Percentiles rank a stretch among this genome's conserved stretches.
These are phyloP conservation scores for Procambarus virginalis DNA, from an alignment of 1,140 invertebrate species.

Conservation along the genomic window DNA sequence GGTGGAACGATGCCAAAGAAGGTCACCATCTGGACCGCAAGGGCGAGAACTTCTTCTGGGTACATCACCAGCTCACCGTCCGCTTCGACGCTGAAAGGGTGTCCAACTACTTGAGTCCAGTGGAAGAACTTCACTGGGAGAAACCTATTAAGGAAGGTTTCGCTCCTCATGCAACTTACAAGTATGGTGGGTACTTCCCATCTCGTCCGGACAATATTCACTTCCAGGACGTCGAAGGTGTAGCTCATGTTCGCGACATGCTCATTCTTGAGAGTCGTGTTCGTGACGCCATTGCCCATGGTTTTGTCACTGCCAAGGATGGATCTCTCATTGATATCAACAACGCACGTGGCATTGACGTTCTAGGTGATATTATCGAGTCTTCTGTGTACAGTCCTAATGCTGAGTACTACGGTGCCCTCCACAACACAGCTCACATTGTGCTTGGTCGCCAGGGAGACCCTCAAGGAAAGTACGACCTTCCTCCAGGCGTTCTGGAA, in stretches of 20 bases:
- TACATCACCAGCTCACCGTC: constrained; percentile 44
- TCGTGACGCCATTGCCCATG: constrained; percentile 46
- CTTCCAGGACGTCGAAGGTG: constrained; percentile 29
- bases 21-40: constrained; percentile 33
- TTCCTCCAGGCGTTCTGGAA: constrained; percentile 41
- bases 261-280: constrained; percentile 19
- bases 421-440: constrained; percentile 44
- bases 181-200: constrained; percentile 47
- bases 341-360: constrained; percentile 19
- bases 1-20: constrained; percentile 30
- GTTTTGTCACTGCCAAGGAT: not conserved
- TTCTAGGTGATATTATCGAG: constrained; percentile 41
- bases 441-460: constrained; percentile 46
- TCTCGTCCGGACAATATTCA: constrained; percentile 37
- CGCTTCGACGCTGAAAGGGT: constrained; percentile 44
- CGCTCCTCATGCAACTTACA: constrained; percentile 41
- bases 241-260: constrained; percentile 43
- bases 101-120: constrained; percentile 37
- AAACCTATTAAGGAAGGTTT: constrained; percentile 31
- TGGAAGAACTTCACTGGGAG: constrained; percentile 42
- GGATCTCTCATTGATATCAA: constrained; percentile 22
- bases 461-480: constrained; percentile 32
- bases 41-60: constrained; percentile 49
- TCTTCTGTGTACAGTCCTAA: constrained; percentile 48
- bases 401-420: constrained; percentile 32